These are phyloP conservation scores for Trichopria drosophilae DNA, from an alignment of 2,888 invertebrate genomes.

Conservation along the genomic window DNA sequence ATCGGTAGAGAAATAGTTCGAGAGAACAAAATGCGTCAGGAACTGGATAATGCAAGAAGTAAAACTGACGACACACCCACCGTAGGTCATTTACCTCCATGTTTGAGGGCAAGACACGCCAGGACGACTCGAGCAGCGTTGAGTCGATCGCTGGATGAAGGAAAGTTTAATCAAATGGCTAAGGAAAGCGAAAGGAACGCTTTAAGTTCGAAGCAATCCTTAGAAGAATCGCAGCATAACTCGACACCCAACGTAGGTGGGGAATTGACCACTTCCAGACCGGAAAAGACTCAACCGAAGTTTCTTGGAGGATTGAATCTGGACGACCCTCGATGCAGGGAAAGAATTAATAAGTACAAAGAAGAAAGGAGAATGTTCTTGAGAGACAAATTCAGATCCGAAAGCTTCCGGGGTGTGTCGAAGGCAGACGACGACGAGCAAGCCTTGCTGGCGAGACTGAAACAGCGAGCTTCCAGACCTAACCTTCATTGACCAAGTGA, in stretches of 20 bases:
- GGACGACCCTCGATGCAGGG: slow-evolving; percentile 62
- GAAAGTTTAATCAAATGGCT: slow-evolving; percentile 54
- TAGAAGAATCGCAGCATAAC: slow-evolving; percentile 45
- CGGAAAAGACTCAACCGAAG: slow-evolving; percentile 43
- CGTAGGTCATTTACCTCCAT: slow-evolving; percentile 61
- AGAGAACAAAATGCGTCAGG: slow-evolving; percentile 58
- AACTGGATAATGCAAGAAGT: slow-evolving; percentile 51
- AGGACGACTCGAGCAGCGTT: slow-evolving; percentile 51
- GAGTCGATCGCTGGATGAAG: slow-evolving; percentile 54
- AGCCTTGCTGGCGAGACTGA: slow-evolving; percentile 57
- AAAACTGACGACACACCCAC: slow-evolving; percentile 48
- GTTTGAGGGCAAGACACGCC: slow-evolving; percentile 62
- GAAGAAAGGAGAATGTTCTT: slow-evolving; percentile 84
- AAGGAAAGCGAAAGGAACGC: slow-evolving; percentile 51
- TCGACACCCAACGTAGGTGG: slow-evolving; percentile 54
- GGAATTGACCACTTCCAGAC: slow-evolving; percentile 37
- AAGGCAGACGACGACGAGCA: slow-evolving; percentile 54
- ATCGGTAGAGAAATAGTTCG: slow-evolving; percentile 59
- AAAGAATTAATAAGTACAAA: slow-evolving; percentile 87
- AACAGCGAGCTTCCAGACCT: slow-evolving; percentile 59
- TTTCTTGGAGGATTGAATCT: slow-evolving; percentile 53
- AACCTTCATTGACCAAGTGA: slow-evolving; percentile 52
- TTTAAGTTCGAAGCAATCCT: slow-evolving; percentile 46
- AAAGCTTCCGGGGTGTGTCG: slow-evolving; percentile 68
- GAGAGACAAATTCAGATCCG: slow-evolving; percentile 83